These are phyloP conservation scores for Andricus quercusramuli DNA, from an alignment of 2,888 invertebrate genomes.

Conservation along the genomic window DNA sequence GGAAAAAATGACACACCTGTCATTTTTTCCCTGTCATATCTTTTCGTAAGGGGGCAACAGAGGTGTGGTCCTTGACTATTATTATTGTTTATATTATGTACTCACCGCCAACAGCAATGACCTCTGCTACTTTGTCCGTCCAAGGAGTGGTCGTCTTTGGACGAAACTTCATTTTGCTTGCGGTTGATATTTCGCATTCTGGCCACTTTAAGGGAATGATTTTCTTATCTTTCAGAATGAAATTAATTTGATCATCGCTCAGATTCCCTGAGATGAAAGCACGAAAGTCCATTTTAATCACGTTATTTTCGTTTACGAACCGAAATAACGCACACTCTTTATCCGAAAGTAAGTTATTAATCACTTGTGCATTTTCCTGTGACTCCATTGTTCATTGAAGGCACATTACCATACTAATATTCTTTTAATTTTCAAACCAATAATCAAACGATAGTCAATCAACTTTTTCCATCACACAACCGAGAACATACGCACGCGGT, in stretches of 20 bases:
- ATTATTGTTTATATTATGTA: background rate
- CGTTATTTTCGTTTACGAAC: background rate
- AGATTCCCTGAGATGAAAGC: background rate
- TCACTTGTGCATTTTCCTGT: background rate
- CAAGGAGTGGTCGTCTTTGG: background rate
- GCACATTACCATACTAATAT: too few species aligned
- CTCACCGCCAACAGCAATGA: background rate
- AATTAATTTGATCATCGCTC: background rate
- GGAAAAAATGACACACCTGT: too few species aligned
- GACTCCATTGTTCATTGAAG: too few species aligned
- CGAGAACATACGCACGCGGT: too few species aligned
- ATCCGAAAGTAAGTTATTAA: background rate
- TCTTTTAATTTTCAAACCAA: too few species aligned
- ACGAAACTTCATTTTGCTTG: background rate
- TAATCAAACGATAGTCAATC: too few species aligned
- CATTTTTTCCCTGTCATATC: too few species aligned
- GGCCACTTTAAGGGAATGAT: conserved; percentile 13
- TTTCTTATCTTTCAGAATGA: background rate
- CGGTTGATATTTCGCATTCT: background rate
- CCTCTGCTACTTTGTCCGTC: background rate
- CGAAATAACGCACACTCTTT: background rate
- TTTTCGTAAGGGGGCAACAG: too few species aligned
- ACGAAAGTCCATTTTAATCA: background rate
- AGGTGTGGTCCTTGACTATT: too few species aligned
- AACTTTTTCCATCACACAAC: too few species aligned